Percentiles rank a stretch among this genome's conserved stretches.
Evolutionary conservation across 2,888 invertebrate genomes (phyloP).

Genomic region (Orthonevra nobilis): DNA sequence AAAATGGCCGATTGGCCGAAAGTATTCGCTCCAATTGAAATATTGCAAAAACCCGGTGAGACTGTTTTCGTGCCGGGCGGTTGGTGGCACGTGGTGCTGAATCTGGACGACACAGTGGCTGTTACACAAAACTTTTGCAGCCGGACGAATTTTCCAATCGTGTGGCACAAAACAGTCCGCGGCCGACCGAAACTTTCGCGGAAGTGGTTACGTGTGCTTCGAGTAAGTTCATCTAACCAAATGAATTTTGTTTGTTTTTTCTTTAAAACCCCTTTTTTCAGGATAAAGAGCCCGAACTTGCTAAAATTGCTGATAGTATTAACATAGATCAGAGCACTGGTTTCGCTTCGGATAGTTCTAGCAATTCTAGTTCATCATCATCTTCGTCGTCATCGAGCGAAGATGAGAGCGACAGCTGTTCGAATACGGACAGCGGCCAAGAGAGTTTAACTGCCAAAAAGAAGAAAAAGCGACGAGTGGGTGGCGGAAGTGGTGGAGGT

Average conservation of each 20-base stretch:
- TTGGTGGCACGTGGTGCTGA: slow-evolving; percentile 99
- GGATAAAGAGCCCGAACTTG: slow-evolving; percentile 89
- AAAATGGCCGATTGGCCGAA: slow-evolving; percentile 93
- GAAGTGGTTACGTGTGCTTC: slow-evolving; percentile 90
- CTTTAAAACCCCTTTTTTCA: no score
- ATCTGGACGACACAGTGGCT: slow-evolving; percentile 97
- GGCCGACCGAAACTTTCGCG: slow-evolving; percentile 97
- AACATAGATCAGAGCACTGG: slow-evolving; percentile 93
- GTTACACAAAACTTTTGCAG: slow-evolving; percentile 99
- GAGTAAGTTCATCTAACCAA: slow-evolving; percentile 72
- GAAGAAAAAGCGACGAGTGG: slow-evolving; percentile 85
- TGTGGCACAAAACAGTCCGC: slow-evolving; percentile 98
- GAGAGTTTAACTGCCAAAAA: slow-evolving; percentile 94
- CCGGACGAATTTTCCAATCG: slow-evolving; percentile 96
- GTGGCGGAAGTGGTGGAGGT: slow-evolving; percentile 71
- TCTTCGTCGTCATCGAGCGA: slow-evolving; percentile 85
- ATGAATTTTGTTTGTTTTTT: not conserved
- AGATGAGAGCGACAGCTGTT: slow-evolving; percentile 81
- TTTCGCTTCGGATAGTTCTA: slow-evolving; percentile 96
- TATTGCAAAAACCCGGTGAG: slow-evolving; percentile 96
- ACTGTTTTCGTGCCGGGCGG: slow-evolving; percentile 99
- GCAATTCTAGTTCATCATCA: slow-evolving; percentile 88
- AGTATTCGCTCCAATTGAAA: slow-evolving; percentile 95
- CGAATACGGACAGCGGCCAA: slow-evolving; percentile 90
- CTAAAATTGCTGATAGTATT: slow-evolving; percentile 89